Evolutionary conservation across 2,113 vertebrate genomes (phyloP), one percentile per base, ranked within the genome.

Genomic region (Microcebus tavaratra): DNA sequence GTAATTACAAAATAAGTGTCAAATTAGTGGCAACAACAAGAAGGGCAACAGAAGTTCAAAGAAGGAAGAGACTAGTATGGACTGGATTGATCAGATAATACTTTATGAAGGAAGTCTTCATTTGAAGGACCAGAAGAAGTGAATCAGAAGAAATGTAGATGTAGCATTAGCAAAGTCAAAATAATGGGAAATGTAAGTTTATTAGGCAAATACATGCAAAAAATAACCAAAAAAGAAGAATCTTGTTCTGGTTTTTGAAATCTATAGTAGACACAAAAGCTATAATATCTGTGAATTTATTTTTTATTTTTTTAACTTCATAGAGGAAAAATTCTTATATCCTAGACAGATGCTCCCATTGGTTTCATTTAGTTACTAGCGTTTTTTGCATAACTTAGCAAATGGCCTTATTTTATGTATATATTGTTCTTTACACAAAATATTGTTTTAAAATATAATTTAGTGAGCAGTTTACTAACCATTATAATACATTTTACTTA

Each of bases 391-490:
- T 83, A 55, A 50, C 61, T 93, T 91, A 21, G 18, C 48, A 93
- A 81, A 81, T 75, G 23, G 9, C 34, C 82, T 61, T 20, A 91
- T 80, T 79, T 89, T 48, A 29, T 61, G 29, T 42, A 61, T 29
- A 75, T 29, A n/a, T 65, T 86, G 15, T 39, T 96, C 82, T 76
- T 82, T 63, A 61, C 42, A 63, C 18, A 81, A 87, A 88, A 61
- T 92, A 55, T 82, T 91, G 61, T 81, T 81, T 91, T 80, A 81
- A 42, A 67, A 36, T 80, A 55, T 70, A 88, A 50, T 61, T 93
- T 90, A 81, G 65, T 86, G 55, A 68, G 45, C 63, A 88, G 42
- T 67, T 95, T 59, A 67, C 15, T 83, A 94, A 61, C 15, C 70
- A 67, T 70, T 57, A n/a, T 48, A 78, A 7, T 13, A 31, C 45